These are phyloP conservation scores for Drosophila histrio DNA, from an alignment of 2,888 invertebrate species.

Conservation along the genomic window DNA sequence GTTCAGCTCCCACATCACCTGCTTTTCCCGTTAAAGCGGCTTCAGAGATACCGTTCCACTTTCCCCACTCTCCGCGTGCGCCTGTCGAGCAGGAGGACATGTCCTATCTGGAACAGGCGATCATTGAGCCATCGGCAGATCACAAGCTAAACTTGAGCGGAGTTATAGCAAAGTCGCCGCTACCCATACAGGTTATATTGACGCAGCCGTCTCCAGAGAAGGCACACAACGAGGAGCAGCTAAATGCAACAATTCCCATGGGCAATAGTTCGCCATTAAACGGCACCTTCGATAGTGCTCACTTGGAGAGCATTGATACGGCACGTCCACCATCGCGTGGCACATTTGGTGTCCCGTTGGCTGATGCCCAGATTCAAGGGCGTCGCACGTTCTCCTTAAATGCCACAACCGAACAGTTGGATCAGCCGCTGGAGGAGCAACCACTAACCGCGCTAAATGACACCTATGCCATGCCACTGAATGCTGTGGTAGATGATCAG, in stretches of 20 bases:
- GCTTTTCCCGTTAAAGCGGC: conserved; percentile 64
- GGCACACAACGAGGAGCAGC: background rate
- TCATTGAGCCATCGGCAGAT: conserved; percentile 38
- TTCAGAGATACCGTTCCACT: conserved; percentile 41
- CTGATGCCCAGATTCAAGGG: background rate
- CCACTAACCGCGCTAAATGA: conserved; percentile 1
- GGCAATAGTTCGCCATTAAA: conserved; percentile 33
- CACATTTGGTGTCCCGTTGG: conserved; percentile 30
- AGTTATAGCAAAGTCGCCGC: conserved; percentile 35
- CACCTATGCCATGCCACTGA: conserved; percentile 29
- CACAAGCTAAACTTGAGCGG: conserved; percentile 27
- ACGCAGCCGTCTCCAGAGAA: conserved; percentile 51
- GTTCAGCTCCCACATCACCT: conserved; percentile 58
- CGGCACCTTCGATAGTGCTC: conserved; percentile 43
- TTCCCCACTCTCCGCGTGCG: conserved; percentile 72
- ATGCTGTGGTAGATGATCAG: background rate
- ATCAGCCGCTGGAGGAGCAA: conserved; percentile 1
- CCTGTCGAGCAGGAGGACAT: conserved; percentile 47
- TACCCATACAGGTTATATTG: conserved; percentile 31
- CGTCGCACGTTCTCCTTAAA: conserved; percentile 38
- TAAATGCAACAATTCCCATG: conserved; percentile 34
- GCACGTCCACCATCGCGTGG: background rate
- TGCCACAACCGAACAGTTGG: background rate
- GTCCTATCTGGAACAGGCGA: conserved; percentile 69
- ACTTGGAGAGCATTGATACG: background rate